A percentile compares a stretch with the other conserved stretches of the same genome.
phyloP scores from a whole-genome alignment of 2,113 vertebrate species.

The Carassius auratus region DNA sequence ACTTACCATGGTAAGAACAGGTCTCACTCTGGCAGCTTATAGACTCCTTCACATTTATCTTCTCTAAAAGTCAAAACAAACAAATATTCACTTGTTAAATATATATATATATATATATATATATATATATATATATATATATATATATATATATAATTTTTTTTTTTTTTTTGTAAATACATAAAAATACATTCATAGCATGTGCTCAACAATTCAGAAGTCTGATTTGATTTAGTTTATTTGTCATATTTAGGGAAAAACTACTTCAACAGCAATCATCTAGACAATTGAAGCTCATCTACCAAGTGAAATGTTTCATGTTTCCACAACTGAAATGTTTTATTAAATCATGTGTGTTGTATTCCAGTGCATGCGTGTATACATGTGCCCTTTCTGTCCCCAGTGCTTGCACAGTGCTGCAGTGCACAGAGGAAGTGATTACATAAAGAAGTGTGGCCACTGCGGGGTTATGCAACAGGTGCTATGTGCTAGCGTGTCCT shows the following conservation, averaged over 20 bases:
- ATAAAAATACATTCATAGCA: background rate
- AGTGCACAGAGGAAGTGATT: constrained; percentile 64
- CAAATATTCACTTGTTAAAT: background rate
- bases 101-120: no score
- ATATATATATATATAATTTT: no score
- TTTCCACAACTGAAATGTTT: background rate
- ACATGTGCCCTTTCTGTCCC: constrained; percentile 43
- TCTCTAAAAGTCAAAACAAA: constrained; percentile 50
- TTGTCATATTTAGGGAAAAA: no score
- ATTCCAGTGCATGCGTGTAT: constrained; percentile 27
- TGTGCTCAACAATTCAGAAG: background rate
- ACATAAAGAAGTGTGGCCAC: constrained; percentile 68
- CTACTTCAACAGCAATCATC: no score
- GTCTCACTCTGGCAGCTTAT: constrained; percentile 77
- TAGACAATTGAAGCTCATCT: no score
- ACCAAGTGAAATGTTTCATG: no score
- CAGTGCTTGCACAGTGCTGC: constrained; percentile 44
- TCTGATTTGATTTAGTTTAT: no score
- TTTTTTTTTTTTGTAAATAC: background rate
- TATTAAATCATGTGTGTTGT: background rate
- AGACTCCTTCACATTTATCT: constrained; percentile 66
- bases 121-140: no score
- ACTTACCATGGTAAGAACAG: constrained; percentile 79
- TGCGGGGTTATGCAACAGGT: constrained; percentile 78
- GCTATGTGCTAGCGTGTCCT: constrained; percentile 72